Evolutionary conservation across 2,113 vertebrate genomes (phyloP), one percentile per base, ranked within the genome.

Genomic region (Dendropsophus ebraccatus): DNA sequence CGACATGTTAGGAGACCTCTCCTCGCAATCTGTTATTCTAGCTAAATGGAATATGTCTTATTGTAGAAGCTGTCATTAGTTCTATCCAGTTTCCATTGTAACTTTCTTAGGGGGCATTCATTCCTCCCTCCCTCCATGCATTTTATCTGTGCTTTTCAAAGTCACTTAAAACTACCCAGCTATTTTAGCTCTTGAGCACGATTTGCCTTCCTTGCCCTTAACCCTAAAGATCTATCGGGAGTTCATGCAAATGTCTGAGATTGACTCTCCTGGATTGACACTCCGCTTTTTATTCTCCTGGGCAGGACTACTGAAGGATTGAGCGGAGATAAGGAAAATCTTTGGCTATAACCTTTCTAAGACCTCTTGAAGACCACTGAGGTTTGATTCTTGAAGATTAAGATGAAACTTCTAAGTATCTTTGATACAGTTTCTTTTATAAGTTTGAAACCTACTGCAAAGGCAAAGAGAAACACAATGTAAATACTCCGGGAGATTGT

Each of bases 221-320:
- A 77, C 41, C 75, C 76, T 35, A 69, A 52, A 21, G 60, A 41
- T 21, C 75, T 78, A 35, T 78, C 9, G 47, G 74, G 75, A 78
- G 69, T 85, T 78, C 58, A 85, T 85, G 83, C 83, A 85, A 85
- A 85, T 85, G 74, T 65, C 76, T 65, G n/a, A 67, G 60, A 77
- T 77, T 85, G 72, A 85, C 60, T 78, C 17, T 67, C 30, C 41
- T 78, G 60, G 74, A 85, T 85, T 85, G 83, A 70, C 83, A 79
- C 45, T 76, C 14, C 11, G 60, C 62, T 54, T 67, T 78, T 23
- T 79, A 85, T 84, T 45, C 83, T 85, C 83, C 28, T 67, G 62
- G 75, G 74, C 83, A 78, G 37, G 30, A 69, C 74, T 85, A 85
- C 83, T 69, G 60, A 85, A 79, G 74, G 74, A 78, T 85, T 85